These are phyloP conservation scores for Chionodraco myersi DNA, from an alignment of 2,113 vertebrate species.

Conservation along the genomic window DNA sequence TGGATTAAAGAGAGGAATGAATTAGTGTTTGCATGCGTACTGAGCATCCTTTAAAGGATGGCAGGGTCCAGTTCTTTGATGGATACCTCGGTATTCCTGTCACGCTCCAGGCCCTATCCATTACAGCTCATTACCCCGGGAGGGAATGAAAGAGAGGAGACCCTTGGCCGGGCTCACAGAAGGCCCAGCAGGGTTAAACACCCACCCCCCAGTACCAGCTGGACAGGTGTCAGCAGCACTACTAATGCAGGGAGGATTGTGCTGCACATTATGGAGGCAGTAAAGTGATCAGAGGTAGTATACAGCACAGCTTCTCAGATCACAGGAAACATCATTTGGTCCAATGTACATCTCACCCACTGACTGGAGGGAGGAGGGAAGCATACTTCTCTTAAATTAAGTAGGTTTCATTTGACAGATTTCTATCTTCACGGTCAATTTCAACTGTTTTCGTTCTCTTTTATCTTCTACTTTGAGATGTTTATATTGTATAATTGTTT, in stretches of 20 bases:
- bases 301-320: neutral
- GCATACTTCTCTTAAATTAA: neutral
- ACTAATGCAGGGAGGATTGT: constrained; percentile 16
- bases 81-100: constrained; percentile 71
- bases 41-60: constrained; percentile 58
- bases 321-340: neutral
- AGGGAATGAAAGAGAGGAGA: constrained; percentile 67
- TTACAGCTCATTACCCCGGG: constrained; percentile 76
- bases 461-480: no score
- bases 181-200: constrained; percentile 67
- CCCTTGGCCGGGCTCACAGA: constrained; percentile 55
- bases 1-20: constrained; percentile 45
- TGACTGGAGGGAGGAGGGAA: neutral
- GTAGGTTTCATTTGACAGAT: neutral
- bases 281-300: constrained; percentile 6
- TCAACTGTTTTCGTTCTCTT: no score
- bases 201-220: constrained; percentile 39
- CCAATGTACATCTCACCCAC: neutral
- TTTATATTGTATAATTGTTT: no score
- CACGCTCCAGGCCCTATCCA: constrained; percentile 75
- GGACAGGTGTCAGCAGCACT: constrained; percentile 53
- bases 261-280: constrained; percentile 9
- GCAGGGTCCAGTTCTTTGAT: constrained; percentile 61
- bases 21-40: constrained; percentile 62
- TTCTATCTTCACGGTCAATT: no score